Percentiles rank a stretch among this genome's conserved stretches.
Conservation (phyloP, 2,888 invertebrate species). For the Lepidonotus clava region DNA sequence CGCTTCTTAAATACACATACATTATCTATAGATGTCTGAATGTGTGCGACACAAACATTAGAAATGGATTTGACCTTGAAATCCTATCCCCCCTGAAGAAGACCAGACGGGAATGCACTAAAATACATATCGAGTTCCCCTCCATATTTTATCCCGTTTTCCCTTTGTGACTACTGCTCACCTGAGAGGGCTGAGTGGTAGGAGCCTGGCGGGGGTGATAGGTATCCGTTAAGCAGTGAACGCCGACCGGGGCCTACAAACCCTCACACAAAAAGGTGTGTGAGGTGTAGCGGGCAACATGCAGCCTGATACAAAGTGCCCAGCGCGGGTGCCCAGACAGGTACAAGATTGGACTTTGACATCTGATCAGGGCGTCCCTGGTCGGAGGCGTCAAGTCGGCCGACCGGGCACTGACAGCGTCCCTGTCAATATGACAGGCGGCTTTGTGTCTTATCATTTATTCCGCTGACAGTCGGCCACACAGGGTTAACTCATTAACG, state of each 20-base stretch:
- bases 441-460: conserved; percentile 6
- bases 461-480: not conserved
- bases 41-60: not conserved
- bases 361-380: not conserved
- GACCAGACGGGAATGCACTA: not conserved
- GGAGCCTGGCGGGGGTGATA: too few relatives aligned
- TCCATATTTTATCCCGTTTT: not conserved
- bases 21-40: too few relatives aligned
- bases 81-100: too few relatives aligned
- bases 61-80: not conserved
- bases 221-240: too few relatives aligned
- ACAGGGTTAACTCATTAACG: not conserved
- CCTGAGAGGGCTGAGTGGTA: not conserved
- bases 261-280: not conserved
- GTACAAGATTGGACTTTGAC: conserved; percentile 4
- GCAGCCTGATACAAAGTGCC: not conserved
- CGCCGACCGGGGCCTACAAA: not conserved
- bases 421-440: too few relatives aligned
- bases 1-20: too few relatives aligned
- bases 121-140: not conserved
- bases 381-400: conserved; percentile 9
- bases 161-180: not conserved
- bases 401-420: not conserved
- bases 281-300: not conserved
- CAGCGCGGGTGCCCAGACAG: not conserved